phyloP scores from a whole-genome alignment of 23 tunicate species.

The Halocynthia roretzi region DNA sequence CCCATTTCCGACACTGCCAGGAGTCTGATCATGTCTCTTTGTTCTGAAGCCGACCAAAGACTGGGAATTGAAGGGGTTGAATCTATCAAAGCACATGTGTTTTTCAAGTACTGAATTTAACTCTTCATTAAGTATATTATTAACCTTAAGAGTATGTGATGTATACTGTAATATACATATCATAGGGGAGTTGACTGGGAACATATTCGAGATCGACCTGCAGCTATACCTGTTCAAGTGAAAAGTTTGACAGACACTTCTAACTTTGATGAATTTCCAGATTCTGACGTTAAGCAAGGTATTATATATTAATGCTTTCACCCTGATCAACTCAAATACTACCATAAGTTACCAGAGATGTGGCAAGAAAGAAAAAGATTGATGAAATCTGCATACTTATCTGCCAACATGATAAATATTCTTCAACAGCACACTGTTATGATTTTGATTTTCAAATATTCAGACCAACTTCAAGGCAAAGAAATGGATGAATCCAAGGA shows the following conservation, averaged over 20 bases:
- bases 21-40: constrained; percentile 63
- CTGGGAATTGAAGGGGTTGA: constrained; percentile 68
- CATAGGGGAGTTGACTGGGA: constrained; percentile 85
- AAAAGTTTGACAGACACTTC: constrained; percentile 88
- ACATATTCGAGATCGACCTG: constrained; percentile 93
- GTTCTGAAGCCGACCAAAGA: constrained; percentile 77
- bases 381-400: neutral
- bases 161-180: neutral
- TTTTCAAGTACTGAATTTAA: constrained; percentile 45
- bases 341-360: neutral
- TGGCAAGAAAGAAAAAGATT: neutral
- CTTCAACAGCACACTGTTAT: neutral
- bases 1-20: constrained; percentile 88
- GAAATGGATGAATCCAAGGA: constrained; percentile 82
- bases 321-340: neutral
- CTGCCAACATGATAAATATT: neutral
- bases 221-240: constrained; percentile 71
- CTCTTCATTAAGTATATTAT: too few relatives aligned
- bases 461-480: constrained; percentile 58
- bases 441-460: neutral
- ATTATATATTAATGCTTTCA: constrained; percentile 7
- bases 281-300: constrained; percentile 82
- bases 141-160: too few relatives aligned
- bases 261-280: constrained; percentile 97
- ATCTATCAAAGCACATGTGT: constrained; percentile 51